These are phyloP conservation scores for Antheraea yamamai DNA, from an alignment of 2,888 invertebrate genomes.

Conservation along the genomic window DNA sequence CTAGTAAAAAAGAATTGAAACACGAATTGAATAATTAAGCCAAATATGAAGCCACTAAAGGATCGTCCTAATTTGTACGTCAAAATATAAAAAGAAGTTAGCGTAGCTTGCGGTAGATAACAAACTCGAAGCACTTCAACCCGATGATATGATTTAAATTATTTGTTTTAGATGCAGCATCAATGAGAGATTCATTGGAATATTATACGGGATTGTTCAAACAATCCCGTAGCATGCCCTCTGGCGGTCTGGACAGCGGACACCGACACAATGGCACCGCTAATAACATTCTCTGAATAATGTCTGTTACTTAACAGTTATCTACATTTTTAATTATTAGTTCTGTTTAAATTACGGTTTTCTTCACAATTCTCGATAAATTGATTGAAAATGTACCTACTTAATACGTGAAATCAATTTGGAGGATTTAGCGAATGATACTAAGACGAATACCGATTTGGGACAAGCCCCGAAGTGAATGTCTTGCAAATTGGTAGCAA, in stretches of 20 bases:
- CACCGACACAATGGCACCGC: conserved; percentile 41
- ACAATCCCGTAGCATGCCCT: conserved; percentile 35
- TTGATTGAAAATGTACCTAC: not conserved
- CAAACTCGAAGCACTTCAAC: conserved; percentile 52
- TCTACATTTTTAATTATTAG: conserved; percentile 25
- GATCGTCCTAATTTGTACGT: not conserved
- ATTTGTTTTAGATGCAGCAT: conserved; percentile 69
- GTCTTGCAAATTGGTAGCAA: too few relatives aligned
- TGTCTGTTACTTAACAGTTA: conserved; percentile 15
- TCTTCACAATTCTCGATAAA: not conserved
- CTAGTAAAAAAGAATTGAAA: not conserved
- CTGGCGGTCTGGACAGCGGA: conserved; percentile 44
- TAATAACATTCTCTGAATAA: conserved; percentile 39
- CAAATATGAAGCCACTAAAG: not conserved
- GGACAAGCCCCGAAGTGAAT: too few relatives aligned
- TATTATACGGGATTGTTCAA: conserved; percentile 53
- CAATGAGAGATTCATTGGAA: conserved; percentile 64
- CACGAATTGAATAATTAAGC: not conserved
- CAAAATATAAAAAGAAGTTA: not conserved
- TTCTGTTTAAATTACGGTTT: not conserved
- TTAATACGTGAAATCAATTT: too few relatives aligned
- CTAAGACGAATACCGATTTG: too few relatives aligned
- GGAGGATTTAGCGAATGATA: too few relatives aligned
- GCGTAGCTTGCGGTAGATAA: conserved; percentile 20
- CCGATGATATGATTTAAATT: conserved; percentile 66